These are phyloP conservation scores for Odontesthes bonariensis DNA, from an alignment of 2,113 vertebrate species.

Conservation along the genomic window DNA sequence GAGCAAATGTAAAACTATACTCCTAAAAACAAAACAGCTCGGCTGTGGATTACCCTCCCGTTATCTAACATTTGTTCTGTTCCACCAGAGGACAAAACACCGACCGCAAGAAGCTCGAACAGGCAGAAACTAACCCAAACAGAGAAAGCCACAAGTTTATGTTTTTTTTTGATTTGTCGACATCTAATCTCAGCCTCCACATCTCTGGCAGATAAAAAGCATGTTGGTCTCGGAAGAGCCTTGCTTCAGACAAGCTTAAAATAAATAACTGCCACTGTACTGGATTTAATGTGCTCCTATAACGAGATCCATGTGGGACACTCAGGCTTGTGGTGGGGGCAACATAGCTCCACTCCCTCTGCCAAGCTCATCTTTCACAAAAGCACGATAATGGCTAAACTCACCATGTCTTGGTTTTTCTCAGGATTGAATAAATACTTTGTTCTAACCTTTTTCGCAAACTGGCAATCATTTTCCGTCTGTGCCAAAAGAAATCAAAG, in stretches of 20 bases:
- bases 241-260: slow-evolving; percentile 48
- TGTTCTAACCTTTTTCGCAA: neutral
- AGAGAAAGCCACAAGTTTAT: neutral
- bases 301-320: slow-evolving; percentile 70
- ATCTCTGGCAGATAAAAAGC: slow-evolving; percentile 35
- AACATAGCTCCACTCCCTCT: slow-evolving; percentile 51
- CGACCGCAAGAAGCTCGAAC: slow-evolving; percentile 4
- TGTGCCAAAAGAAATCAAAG: neutral
- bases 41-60: no score
- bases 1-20: no score
- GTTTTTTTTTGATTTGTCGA: slow-evolving; percentile 44
- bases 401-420: neutral
- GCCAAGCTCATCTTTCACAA: slow-evolving; percentile 48
- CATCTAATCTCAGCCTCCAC: slow-evolving; percentile 37
- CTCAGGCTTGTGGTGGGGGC: slow-evolving; percentile 47
- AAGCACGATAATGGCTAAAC: slow-evolving; percentile 8
- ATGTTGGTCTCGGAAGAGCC: slow-evolving; percentile 8
- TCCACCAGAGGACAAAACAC: neutral
- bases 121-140: neutral
- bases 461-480: neutral
- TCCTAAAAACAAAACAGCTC: no score
- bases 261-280: slow-evolving; percentile 54
- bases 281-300: slow-evolving; percentile 54
- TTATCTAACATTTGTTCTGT: neutral
- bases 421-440: neutral